Base-by-base conservation (phyloP, 2,888 invertebrate genomes). In the Epistrophe grossulariae region DNA sequence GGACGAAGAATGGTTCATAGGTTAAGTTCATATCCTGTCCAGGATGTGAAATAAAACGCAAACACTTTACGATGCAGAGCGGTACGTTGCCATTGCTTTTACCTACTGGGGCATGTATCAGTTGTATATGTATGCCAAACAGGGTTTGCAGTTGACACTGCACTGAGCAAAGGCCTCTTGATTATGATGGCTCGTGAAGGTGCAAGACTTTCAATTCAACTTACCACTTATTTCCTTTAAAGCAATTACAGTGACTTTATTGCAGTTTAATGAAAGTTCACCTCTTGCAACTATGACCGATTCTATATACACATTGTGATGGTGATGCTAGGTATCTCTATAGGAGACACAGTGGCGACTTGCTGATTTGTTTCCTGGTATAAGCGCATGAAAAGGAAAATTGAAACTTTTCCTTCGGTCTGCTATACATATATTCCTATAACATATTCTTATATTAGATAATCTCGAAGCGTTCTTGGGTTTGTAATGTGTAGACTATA, bases 231-330 rank as follows among this genome's bases (percentile, higher is more conserved):
- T 45, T 76, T 80, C 74, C 71, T 76, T 66, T 43, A 52, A 50
- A 79, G 66, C 80, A 84, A 84, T 84, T 80, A 84, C 80, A 38
- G 50, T 52, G 76, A 84, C 57, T 84, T 84, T 80, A 80, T 80
- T 76, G 71, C 50, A 59, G 59, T 79, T 76, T 71, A 45, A 66
- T 64, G 80, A 71, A 76, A 84, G 79, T 76, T 72, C 35, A 59
- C 72, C 71, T 43, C 52, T 28, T 17, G 35, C 74, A 35, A 45
- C 43, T 57, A 13, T n/a, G 6, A 24, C 24, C 11, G 24, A 55
- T 28, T 28, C 55, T 24, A 15, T 24, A 15, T 6, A n/a, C 64
- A 45, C 64, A 64, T 45, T 64, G 13, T 57, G 35, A 5, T 13
- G 31, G n/a, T 35, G 43, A 13, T 35, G 43, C 35, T 59, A 50